phyloP scores from a whole-genome alignment of 1,140 invertebrate genomes.

The Asobara japonica region DNA sequence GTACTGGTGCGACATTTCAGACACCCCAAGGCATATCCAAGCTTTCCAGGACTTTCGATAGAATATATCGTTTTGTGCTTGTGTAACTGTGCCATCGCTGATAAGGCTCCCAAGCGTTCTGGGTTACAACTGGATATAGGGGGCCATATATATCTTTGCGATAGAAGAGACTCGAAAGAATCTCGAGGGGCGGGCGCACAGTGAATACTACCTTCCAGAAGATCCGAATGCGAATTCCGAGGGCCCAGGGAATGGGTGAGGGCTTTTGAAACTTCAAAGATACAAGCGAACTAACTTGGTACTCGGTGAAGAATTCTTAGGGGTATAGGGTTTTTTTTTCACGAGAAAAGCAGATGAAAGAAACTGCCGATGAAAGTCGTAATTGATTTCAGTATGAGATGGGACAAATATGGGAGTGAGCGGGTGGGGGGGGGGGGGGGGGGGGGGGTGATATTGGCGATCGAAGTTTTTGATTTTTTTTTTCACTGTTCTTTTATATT shows the following conservation, averaged over 20 bases:
- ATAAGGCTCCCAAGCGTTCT: not conserved
- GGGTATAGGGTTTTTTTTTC: not conserved
- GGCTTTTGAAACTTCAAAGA: conserved; percentile 1
- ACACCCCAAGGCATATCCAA: not conserved
- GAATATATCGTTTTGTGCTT: conserved; percentile 15
- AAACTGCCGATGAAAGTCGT: not conserved
- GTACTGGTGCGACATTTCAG: not conserved
- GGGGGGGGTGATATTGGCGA: too few relatives aligned
- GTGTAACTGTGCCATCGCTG: conserved; percentile 14
- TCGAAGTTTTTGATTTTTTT: too few relatives aligned
- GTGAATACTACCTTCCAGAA: not conserved
- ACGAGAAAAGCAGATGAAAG: not conserved
- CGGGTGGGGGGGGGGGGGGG: too few relatives aligned
- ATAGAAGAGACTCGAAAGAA: not conserved
- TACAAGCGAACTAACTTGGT: not conserved
- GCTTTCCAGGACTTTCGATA: not conserved
- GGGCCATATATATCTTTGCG: not conserved
- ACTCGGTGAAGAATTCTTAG: not conserved
- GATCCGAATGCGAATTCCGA: not conserved
- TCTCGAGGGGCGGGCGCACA: not conserved
- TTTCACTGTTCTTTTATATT: too few relatives aligned
- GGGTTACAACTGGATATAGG: not conserved
- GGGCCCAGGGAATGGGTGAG: not conserved
- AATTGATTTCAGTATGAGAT: not conserved
- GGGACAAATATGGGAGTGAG: not conserved